phyloP scores from a whole-genome alignment of 2,113 vertebrate genomes.

The Myotis lucifugus region DNA sequence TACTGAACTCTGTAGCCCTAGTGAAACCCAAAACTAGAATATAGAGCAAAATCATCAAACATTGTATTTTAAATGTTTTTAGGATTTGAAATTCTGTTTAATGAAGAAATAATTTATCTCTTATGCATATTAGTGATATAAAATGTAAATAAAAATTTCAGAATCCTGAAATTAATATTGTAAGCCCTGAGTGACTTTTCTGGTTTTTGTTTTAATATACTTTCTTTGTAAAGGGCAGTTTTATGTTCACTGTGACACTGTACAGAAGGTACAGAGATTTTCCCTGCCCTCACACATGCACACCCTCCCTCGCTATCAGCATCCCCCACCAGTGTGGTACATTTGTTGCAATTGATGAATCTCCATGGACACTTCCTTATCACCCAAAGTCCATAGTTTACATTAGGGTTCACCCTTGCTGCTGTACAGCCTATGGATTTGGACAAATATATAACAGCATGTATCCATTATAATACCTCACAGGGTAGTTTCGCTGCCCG shows the following conservation, averaged over 20 bases:
- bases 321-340: background rate
- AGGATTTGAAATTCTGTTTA: background rate
- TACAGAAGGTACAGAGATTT: background rate
- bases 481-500: background rate
- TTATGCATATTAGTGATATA: background rate
- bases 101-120: slow-evolving; percentile 13
- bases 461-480: background rate
- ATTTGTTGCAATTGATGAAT: background rate
- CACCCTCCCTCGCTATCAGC: background rate
- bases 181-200: background rate
- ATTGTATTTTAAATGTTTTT: background rate
- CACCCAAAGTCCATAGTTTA: background rate
- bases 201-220: background rate
- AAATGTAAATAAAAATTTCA: background rate
- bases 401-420: background rate
- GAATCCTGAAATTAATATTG: background rate
- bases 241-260: background rate
- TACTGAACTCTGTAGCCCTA: background rate
- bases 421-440: background rate
- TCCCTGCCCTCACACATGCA: background rate
- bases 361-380: background rate
- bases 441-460: background rate
- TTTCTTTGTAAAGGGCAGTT: background rate
- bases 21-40: background rate
- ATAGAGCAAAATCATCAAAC: background rate